Percentiles rank a stretch among this genome's conserved stretches.
Evolutionary conservation across 2,797 vertebrate genomes (phyloP).

Genomic region (Chromis chromis): DNA sequence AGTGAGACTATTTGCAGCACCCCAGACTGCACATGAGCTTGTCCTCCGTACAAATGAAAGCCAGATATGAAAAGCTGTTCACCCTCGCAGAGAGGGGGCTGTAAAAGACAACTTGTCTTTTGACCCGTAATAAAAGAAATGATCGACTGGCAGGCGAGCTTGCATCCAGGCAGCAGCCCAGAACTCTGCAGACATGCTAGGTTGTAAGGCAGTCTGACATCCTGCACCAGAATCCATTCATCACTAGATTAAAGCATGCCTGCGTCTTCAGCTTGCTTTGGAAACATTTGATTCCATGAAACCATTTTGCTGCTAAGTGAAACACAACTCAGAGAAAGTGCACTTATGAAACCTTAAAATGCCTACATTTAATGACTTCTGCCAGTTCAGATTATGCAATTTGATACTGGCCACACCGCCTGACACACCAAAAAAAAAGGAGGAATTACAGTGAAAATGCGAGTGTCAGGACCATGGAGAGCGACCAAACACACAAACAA

Average conservation of each 20-base stretch:
- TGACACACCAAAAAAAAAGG: slow-evolving; percentile 24
- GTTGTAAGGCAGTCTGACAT: slow-evolving; percentile 49
- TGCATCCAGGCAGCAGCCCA: slow-evolving; percentile 58
- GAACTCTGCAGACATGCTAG: slow-evolving; percentile 59
- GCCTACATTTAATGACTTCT: slow-evolving; percentile 65
- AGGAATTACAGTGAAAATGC: slow-evolving; percentile 71
- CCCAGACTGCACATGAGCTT: slow-evolving; percentile 23
- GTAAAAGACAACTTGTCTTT: slow-evolving; percentile 65
- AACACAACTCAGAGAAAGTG: slow-evolving; percentile 56
- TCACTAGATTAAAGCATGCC: slow-evolving; percentile 72
- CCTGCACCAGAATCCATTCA: slow-evolving; percentile 68
- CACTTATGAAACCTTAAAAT: slow-evolving; percentile 69
- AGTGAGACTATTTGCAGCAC: slow-evolving; percentile 50
- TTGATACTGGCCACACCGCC: slow-evolving; percentile 54
- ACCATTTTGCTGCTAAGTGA: slow-evolving; percentile 61
- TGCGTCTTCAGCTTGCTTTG: slow-evolving; percentile 65
- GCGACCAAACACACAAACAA: slow-evolving; percentile 83
- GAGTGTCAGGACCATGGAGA: slow-evolving; percentile 88
- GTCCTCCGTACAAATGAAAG: slow-evolving; percentile 35
- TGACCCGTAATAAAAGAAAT: slow-evolving; percentile 74
- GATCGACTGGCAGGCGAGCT: slow-evolving; percentile 57
- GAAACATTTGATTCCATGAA: slow-evolving; percentile 71
- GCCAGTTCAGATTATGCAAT: slow-evolving; percentile 71
- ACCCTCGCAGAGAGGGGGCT: slow-evolving; percentile 24
- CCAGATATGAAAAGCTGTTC: slow-evolving; percentile 55